Base-by-base conservation (phyloP, 92 coral and sea anemone genomes). In the Umimayanthus chanpuru region DNA sequence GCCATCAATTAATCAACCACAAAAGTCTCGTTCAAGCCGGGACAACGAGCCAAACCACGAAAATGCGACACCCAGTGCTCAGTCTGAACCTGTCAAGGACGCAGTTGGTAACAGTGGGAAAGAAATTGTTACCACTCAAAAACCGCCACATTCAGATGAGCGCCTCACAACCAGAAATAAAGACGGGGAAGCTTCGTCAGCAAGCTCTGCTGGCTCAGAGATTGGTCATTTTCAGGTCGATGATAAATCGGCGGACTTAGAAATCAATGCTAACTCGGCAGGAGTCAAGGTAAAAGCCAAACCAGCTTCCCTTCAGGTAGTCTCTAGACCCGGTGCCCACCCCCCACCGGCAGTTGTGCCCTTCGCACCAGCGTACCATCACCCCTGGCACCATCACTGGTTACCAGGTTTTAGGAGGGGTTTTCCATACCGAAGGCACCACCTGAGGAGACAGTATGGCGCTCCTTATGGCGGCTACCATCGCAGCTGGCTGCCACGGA, bases 301-400 rank as follows among this genome's bases (percentile, higher is more conserved):
- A 87, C 99, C 99, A 39, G 99, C 99, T 30, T 97, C 99, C 16
- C 93, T 97, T 25, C 99, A 97, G 92, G 99, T 97, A 49, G 99
- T 97, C 65, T 97, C 99, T 28, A 98, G 98, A 73, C 99, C 99
- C 23, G 98, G 96, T 78, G 89, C 98, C 28, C 98, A 95, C 65
- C 89, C 98, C 21, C 87, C 94, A 18, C 86, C 94, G 28, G 90
- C 94, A 47, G 79, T 90, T 1, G 91, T 90, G 21, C 95, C 95
- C 71, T 61, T 90, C 23, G 94, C 93, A 40, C 98, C 94, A 53
- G 89, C 79, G 67, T 94, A 88, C 71, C 91, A 86, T 49, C 97
- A 93, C 73, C 86, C 80, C 38, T 91, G 89, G 74, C 94, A 92
- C 39, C 95, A 89, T 68, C 96, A 94, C 44, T 93, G 94, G 98